These are phyloP conservation scores for Drosophila aff. DNA, from an alignment of 1,140 invertebrate species.

Conservation along the genomic window DNA sequence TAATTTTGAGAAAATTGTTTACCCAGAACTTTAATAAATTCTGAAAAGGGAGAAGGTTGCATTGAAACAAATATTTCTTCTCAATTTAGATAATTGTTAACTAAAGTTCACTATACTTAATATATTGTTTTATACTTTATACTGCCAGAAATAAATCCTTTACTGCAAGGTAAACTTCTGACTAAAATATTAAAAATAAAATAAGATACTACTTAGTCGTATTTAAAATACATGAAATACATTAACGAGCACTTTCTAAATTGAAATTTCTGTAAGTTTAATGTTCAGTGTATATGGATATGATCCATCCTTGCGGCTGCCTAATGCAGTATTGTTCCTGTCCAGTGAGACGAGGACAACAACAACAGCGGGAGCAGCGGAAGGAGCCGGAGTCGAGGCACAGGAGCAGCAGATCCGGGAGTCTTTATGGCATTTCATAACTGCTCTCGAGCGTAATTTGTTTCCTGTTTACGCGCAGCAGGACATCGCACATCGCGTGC, in stretches of 20 bases:
- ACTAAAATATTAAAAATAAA: not conserved
- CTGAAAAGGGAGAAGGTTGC: not conserved
- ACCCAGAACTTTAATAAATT: not conserved
- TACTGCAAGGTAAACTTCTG: not conserved
- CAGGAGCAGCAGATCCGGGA: conserved; percentile 24
- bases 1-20: too few species aligned
- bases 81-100: not conserved
- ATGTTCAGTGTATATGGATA: conserved; percentile 4
- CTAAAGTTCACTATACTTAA: too few species aligned
- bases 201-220: too few species aligned
- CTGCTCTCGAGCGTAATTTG: conserved; percentile 83
- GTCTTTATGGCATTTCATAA: conserved; percentile 81
- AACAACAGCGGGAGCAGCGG: conserved; percentile 28
- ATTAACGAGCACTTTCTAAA: too few species aligned
- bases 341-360: conserved; percentile 65
- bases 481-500: conserved; percentile 76
- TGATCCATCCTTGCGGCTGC: conserved; percentile 58
- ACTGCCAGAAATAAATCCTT: not conserved
- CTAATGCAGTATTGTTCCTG: conserved; percentile 82
- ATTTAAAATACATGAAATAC: not conserved
- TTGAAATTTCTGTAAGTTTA: not conserved
- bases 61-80: not conserved
- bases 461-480: conserved; percentile 83
- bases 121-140: not conserved
- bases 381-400: conserved; percentile 7